Conservation (phyloP, 2,888 invertebrate genomes). For the Philonicus albiceps region DNA sequence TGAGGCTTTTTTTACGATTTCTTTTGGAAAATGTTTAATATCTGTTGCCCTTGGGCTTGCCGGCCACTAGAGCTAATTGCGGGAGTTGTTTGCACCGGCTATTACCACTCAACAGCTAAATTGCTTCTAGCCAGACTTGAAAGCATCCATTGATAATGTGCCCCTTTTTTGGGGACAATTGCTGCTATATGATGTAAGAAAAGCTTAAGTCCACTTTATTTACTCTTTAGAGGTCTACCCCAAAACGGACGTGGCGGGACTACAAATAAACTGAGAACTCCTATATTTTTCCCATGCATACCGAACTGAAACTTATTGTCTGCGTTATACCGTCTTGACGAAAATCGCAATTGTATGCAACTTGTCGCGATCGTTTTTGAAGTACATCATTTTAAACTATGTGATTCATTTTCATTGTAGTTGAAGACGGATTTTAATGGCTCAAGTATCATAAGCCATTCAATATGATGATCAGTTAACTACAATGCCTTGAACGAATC, state of each 20-base stretch:
- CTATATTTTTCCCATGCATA: background rate
- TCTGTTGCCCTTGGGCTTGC: background rate
- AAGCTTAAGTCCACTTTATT: background rate
- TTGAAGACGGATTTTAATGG: background rate
- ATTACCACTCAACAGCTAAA: constrained; percentile 15
- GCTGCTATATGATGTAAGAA: constrained; percentile 5
- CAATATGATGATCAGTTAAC: background rate
- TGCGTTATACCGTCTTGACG: background rate
- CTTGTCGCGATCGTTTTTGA: background rate
- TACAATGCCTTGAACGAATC: background rate
- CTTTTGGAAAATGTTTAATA: background rate
- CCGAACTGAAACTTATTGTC: background rate
- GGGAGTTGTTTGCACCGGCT: constrained; percentile 4
- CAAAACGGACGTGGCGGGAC: background rate
- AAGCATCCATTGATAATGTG: constrained; percentile 17
- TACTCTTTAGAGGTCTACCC: background rate
- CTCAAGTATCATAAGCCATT: background rate
- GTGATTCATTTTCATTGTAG: background rate
- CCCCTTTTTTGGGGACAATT: constrained; percentile 22
- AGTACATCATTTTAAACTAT: background rate
- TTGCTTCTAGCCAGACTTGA: background rate
- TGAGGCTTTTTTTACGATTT: background rate
- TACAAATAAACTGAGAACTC: background rate
- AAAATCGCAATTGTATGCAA: background rate
- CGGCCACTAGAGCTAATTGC: constrained; percentile 7